phyloP scores from a whole-genome alignment of 1,140 invertebrate genomes.

The Matsumurasca onukii region DNA sequence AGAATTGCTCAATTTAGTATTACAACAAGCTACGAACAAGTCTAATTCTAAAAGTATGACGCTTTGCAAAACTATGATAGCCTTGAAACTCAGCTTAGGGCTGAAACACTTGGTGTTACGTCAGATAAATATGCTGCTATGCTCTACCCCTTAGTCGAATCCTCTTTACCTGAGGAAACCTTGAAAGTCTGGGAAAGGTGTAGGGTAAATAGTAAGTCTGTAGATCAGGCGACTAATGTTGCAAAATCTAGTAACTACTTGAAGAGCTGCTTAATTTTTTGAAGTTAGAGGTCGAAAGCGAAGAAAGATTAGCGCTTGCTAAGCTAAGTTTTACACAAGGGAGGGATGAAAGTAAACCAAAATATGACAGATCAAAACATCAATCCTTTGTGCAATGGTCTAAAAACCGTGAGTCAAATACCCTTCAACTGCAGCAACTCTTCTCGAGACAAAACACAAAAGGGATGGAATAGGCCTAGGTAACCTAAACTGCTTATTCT shows the following conservation, averaged over 20 bases:
- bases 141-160: not conserved
- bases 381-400: too few relatives aligned
- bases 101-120: not conserved
- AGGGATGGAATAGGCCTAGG: too few relatives aligned
- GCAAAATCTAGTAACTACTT: constrained; percentile 6
- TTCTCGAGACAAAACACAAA: too few relatives aligned
- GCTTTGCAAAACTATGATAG: not conserved
- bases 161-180: not conserved
- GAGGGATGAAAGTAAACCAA: not conserved
- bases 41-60: not conserved
- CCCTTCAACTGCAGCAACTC: not conserved
- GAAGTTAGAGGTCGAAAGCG: not conserved
- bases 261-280: not conserved
- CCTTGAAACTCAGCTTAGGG: not conserved
- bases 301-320: not conserved
- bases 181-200: constrained; percentile 1
- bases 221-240: not conserved
- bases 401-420: not conserved
- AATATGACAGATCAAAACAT: not conserved
- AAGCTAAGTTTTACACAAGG: not conserved
- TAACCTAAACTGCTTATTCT: too few relatives aligned
- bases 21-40: not conserved
- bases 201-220: too few relatives aligned
- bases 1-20: not conserved
- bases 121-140: not conserved